phyloP scores from a whole-genome alignment of 2,888 invertebrate genomes.

The Chalcosyrphus nemorum region DNA sequence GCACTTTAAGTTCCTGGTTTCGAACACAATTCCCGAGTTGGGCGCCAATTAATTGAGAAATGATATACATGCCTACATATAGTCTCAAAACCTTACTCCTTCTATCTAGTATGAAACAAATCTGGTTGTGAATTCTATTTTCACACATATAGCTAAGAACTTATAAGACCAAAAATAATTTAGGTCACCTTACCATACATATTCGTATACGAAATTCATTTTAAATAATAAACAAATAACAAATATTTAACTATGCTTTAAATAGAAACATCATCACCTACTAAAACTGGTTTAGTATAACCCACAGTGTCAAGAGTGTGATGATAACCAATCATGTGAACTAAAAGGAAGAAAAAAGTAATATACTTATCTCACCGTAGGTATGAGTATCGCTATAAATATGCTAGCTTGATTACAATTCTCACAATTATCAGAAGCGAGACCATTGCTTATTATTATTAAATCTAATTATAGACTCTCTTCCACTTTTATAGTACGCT shows the following conservation, averaged over 20 bases:
- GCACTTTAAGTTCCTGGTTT: too few species aligned
- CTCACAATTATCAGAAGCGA: not conserved
- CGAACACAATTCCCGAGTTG: too few species aligned
- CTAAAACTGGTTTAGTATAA: constrained; percentile 46
- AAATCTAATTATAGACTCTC: constrained; percentile 57
- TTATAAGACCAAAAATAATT: too few species aligned
- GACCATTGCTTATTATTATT: constrained; percentile 58
- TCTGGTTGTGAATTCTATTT: too few species aligned
- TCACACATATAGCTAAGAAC: too few species aligned
- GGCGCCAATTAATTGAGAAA: too few species aligned
- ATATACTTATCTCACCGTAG: not conserved
- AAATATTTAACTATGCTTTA: not conserved
- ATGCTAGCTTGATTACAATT: not conserved
- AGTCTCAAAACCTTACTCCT: too few species aligned
- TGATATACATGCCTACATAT: too few species aligned
- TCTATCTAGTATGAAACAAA: too few species aligned
- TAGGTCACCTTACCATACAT: not conserved
- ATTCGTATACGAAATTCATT: not conserved
- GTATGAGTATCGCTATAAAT: not conserved
- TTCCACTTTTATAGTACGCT: constrained; percentile 29
- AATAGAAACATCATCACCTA: constrained; percentile 3
- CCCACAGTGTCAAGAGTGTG: constrained; percentile 29
- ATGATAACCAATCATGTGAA: constrained; percentile 66
- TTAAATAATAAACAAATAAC: constrained; percentile 1
- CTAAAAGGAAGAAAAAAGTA: constrained; percentile 17